These are phyloP conservation scores for Osmerus eperlanus DNA, from an alignment of 2,113 vertebrate species.

Conservation along the genomic window DNA sequence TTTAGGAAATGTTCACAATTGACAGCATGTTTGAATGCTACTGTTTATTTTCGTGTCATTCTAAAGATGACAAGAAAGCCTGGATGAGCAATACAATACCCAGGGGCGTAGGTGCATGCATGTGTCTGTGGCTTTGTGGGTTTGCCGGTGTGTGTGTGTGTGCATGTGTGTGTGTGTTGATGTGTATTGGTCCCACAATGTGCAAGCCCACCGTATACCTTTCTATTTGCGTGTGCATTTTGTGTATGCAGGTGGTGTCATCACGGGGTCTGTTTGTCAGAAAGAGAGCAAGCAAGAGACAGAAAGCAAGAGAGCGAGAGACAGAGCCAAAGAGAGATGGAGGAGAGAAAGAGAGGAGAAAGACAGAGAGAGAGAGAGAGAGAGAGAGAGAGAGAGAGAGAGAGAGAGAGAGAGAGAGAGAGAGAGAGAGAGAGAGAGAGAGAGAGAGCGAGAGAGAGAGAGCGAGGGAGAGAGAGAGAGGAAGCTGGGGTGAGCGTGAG, in stretches of 20 bases:
- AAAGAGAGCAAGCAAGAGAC: background rate
- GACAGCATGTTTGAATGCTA: constrained; percentile 5
- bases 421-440: background rate
- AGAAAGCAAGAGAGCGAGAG: background rate
- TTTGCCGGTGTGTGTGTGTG: constrained; percentile 26
- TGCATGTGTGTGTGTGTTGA: constrained; percentile 12
- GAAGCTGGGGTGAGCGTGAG: constrained; percentile 51
- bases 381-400: constrained; percentile 35
- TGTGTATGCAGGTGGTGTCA: background rate
- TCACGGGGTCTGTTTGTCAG: background rate
- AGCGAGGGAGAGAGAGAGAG: constrained; percentile 36
- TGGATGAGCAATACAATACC: constrained; percentile 48
- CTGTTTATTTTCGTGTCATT: constrained; percentile 38
- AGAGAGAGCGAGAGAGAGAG: constrained; percentile 11
- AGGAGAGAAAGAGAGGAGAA: background rate
- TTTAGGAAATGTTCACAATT: background rate
- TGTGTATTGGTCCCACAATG: background rate
- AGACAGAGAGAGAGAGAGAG: constrained; percentile 10
- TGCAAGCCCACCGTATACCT: too few species aligned
- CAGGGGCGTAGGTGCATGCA: constrained; percentile 30
- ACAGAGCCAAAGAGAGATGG: constrained; percentile 35
- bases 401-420: constrained; percentile 28
- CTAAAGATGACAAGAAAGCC: constrained; percentile 4
- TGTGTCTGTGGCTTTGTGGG: constrained; percentile 18
- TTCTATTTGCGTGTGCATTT: too few species aligned